These are phyloP conservation scores for Rhyacophila evoluta DNA, from an alignment of 2,888 invertebrate species.

Conservation along the genomic window DNA sequence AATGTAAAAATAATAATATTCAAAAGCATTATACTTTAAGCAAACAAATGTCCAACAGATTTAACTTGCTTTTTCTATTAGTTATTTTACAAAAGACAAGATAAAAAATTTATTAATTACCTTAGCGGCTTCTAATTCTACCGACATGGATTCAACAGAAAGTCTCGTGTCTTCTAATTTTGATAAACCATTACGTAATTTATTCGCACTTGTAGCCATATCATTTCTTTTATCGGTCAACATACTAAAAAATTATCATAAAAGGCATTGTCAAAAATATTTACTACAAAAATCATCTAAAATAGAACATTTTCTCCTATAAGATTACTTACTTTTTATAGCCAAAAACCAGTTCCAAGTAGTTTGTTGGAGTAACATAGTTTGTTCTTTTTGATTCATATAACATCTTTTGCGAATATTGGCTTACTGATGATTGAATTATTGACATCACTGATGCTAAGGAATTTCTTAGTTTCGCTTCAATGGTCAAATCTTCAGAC, in stretches of 20 bases:
- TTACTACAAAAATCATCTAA: too few relatives aligned
- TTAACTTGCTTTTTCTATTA: too few relatives aligned
- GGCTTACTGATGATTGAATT: slow-evolving; percentile 85
- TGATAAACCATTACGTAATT: slow-evolving; percentile 83
- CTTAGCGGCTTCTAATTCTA: slow-evolving; percentile 83
- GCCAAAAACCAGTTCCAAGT: slow-evolving; percentile 85
- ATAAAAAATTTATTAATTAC: too few relatives aligned
- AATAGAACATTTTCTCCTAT: too few relatives aligned
- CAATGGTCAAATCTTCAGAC: slow-evolving; percentile 57
- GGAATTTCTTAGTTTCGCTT: slow-evolving; percentile 74
- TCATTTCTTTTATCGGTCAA: slow-evolving; percentile 78
- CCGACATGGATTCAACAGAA: slow-evolving; percentile 84
- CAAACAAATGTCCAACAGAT: too few relatives aligned
- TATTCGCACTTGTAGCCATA: slow-evolving; percentile 80
- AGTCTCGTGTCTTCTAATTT: slow-evolving; percentile 89
- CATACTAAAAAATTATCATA: slow-evolving; percentile 68
- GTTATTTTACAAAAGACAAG: too few relatives aligned
- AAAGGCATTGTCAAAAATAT: not conserved
- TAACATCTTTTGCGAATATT: slow-evolving; percentile 79
- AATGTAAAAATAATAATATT: too few relatives aligned
- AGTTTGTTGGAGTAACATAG: slow-evolving; percentile 92
- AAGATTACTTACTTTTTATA: slow-evolving; percentile 78
- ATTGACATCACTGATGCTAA: slow-evolving; percentile 83
- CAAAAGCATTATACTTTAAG: too few relatives aligned
- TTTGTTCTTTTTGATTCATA: slow-evolving; percentile 83